phyloP scores from a whole-genome alignment of 2,113 vertebrate genomes.

The Lichenostomus cassidix region DNA sequence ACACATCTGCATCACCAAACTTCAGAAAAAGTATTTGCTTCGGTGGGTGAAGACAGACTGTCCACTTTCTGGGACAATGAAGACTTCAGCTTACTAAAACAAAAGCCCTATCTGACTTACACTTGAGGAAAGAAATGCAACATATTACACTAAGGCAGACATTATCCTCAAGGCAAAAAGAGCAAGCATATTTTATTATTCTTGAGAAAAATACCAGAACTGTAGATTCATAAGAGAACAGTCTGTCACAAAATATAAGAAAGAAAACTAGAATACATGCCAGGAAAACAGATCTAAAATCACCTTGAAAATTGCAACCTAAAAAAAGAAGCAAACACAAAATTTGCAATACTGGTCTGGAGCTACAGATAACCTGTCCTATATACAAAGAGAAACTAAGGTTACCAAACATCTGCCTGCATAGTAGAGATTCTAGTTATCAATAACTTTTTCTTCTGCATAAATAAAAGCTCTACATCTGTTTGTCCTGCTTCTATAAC shows the following conservation, averaged over 20 bases:
- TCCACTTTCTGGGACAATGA: not conserved
- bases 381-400: not conserved
- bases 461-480: not conserved
- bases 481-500: not conserved
- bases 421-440: not conserved
- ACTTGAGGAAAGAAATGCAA: not conserved
- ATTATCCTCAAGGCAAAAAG: not conserved
- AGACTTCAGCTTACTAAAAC: not conserved
- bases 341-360: not conserved
- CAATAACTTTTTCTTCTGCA: not conserved
- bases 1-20: not conserved
- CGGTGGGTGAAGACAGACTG: not conserved
- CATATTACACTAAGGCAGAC: not conserved
- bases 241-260: not conserved
- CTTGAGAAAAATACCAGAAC: not conserved
- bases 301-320: not conserved
- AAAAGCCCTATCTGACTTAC: not conserved
- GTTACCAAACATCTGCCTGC: not conserved
- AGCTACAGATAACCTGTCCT: not conserved
- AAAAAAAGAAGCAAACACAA: not conserved
- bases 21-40: not conserved
- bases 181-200: not conserved
- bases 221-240: not conserved
- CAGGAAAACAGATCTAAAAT: not conserved
- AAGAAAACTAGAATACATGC: not conserved